Evolutionary conservation across 2,113 vertebrate genomes (phyloP), one percentile per base, ranked within the genome.

Genomic region (Centropristis striata): DNA sequence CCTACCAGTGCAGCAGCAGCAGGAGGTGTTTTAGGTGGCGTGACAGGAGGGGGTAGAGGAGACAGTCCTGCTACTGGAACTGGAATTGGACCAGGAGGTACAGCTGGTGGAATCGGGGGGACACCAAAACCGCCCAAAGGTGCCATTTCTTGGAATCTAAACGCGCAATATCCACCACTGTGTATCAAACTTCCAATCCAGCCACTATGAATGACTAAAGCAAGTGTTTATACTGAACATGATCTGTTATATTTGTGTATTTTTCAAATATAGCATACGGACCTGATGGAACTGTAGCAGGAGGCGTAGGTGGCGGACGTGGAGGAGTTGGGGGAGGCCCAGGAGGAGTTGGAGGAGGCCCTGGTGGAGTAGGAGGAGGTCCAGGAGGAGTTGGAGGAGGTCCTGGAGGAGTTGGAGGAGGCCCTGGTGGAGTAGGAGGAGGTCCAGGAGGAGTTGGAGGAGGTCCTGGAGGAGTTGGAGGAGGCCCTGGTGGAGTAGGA

Each of bases 41-140:
- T n/a, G 46, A 47, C 66, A 23, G 86, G 69, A 27, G 58, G 5
- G 13, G 73, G 71, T 27, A 81, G 86, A 75, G 91, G 81, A 39
- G 89, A 71, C 39, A 81, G 61, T 58, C 2, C 87, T 61, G 76
- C 47, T 11, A 57, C 68, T 71, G 87, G 87, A 75, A 86, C 79
- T 69, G 82, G 84, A 50, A 59, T 88, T 60, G 73, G 71, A 57
- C 42, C 73, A 81, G 67, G 69, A 44, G 77, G 69, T 39, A 15
- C 55, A 80, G 32, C 32, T 60, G 44, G 54, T 23, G 72, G 37
- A 58, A 41, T 75, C n/a, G 82, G 87, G 70, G 86, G 84, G 77
- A 91, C 91, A 70, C 49, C 76, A 46, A 88, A 87, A 85, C 89
- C 92, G 12, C 25, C 84, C 12, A 83, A 74, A 91, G 91, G 91